phyloP scores from a whole-genome alignment of 1,140 invertebrate species.

The Drosophila kepulauana region DNA sequence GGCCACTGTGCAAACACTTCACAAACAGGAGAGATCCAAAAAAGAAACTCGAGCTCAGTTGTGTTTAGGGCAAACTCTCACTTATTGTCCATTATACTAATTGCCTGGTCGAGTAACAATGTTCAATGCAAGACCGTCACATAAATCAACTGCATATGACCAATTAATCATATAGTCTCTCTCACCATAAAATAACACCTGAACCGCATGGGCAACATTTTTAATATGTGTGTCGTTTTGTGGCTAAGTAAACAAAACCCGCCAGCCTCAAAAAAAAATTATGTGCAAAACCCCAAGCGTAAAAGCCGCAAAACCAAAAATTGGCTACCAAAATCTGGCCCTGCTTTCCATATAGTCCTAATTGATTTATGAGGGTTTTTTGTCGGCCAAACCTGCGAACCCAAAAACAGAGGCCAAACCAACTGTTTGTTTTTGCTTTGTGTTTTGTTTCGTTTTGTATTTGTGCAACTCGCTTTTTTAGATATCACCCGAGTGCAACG shows the following conservation, averaged over 20 bases:
- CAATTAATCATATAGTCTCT: slow-evolving; percentile 70
- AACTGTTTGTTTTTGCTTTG: slow-evolving; percentile 7
- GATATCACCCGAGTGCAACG: slow-evolving; percentile 41
- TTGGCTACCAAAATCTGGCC: slow-evolving; percentile 78
- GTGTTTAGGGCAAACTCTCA: neutral
- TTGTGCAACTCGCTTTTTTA: slow-evolving; percentile 30
- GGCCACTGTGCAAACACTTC: slow-evolving; percentile 77
- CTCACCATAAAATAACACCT: slow-evolving; percentile 58
- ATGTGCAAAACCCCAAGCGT: slow-evolving; percentile 37
- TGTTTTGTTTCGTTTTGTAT: slow-evolving; percentile 23
- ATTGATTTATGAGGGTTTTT: slow-evolving; percentile 80
- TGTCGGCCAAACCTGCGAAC: slow-evolving; percentile 8
- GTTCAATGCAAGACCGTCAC: slow-evolving; percentile 44
- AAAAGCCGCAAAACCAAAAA: slow-evolving; percentile 83
- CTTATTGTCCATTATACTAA: slow-evolving; percentile 64
- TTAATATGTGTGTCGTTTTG: slow-evolving; percentile 39
- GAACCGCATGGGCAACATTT: slow-evolving; percentile 35
- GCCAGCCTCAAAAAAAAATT: slow-evolving; percentile 23
- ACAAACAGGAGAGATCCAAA: slow-evolving; percentile 56
- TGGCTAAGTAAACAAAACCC: slow-evolving; percentile 23
- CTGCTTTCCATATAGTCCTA: slow-evolving; percentile 47
- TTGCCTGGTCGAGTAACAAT: slow-evolving; percentile 45
- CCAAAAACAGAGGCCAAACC: slow-evolving; percentile 18
- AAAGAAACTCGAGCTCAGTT: slow-evolving; percentile 26
- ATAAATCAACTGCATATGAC: slow-evolving; percentile 67